Evolutionary conservation across 2,888 invertebrate species (phyloP).

Genomic region (Eupithecia subumbrata): DNA sequence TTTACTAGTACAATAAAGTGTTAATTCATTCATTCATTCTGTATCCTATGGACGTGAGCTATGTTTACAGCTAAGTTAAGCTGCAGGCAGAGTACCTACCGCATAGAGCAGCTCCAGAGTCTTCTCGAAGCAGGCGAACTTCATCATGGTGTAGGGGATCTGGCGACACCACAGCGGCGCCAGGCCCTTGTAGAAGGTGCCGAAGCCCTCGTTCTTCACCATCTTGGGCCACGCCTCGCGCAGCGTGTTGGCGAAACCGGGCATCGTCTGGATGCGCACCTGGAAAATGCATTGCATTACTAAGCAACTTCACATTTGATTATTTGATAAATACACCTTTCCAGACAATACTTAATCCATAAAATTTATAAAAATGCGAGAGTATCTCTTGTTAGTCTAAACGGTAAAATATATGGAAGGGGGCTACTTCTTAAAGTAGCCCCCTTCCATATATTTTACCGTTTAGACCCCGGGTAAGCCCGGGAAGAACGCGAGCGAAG

Average conservation of each 20-base stretch:
- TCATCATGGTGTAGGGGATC: slow-evolving; percentile 99
- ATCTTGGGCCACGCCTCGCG: slow-evolving; percentile 97
- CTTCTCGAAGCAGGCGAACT: slow-evolving; percentile 99
- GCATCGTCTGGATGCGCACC: slow-evolving; percentile 97
- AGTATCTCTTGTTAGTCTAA: no score
- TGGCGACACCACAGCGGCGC: slow-evolving; percentile 98
- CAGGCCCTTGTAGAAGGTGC: slow-evolving; percentile 97
- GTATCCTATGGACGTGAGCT: no score
- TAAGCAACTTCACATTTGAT: not conserved
- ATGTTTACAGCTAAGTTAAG: no score
- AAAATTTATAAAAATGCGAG: no score
- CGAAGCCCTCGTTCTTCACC: slow-evolving; percentile 92
- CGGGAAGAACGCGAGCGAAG: no score
- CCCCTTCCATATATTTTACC: no score
- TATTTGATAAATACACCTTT: not conserved
- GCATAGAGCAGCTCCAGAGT: slow-evolving; percentile 97
- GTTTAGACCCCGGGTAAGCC: no score
- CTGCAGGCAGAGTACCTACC: slow-evolving; percentile 54
- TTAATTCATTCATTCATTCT: no score
- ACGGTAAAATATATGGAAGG: no score
- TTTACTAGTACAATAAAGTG: no score
- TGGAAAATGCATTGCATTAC: slow-evolving; percentile 48
- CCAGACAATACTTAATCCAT: no score
- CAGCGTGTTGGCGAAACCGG: slow-evolving; percentile 94
- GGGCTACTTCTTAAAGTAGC: no score